These are phyloP conservation scores for Oreocharis arfaki DNA, from an alignment of 2,113 vertebrate species.

Conservation along the genomic window DNA sequence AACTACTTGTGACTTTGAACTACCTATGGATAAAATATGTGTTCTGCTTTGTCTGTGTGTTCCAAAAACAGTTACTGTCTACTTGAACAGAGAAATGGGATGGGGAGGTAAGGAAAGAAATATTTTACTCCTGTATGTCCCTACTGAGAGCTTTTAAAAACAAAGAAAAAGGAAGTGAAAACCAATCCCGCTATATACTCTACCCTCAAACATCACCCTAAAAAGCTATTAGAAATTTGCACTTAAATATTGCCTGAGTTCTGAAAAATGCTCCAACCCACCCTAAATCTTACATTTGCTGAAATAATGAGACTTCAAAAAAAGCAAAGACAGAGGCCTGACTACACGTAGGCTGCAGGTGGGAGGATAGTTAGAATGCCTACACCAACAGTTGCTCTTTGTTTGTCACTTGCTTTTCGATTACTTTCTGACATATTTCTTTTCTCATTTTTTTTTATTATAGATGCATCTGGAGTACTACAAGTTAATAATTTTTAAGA, in stretches of 20 bases:
- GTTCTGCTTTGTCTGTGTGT: background rate
- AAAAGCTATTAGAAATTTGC: background rate
- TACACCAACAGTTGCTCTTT: background rate
- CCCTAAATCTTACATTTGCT: background rate
- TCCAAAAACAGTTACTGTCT: background rate
- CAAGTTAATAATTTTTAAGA: background rate
- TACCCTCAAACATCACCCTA: background rate
- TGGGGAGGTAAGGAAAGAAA: background rate
- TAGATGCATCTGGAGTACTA: background rate
- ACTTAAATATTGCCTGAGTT: background rate
- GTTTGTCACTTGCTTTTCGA: background rate
- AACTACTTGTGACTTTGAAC: background rate
- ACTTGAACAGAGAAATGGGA: background rate
- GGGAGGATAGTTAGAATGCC: background rate
- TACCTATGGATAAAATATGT: background rate
- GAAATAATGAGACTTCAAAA: background rate
- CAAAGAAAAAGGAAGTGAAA: background rate
- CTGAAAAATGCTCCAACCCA: background rate
- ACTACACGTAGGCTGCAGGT: background rate
- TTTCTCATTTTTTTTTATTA: conserved; percentile 12
- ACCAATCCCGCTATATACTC: background rate
- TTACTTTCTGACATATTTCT: background rate
- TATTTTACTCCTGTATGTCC: background rate
- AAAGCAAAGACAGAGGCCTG: background rate
- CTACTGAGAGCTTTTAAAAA: background rate